Evolutionary conservation across 1,140 invertebrate genomes (phyloP).

Genomic region (Musca domestica): DNA sequence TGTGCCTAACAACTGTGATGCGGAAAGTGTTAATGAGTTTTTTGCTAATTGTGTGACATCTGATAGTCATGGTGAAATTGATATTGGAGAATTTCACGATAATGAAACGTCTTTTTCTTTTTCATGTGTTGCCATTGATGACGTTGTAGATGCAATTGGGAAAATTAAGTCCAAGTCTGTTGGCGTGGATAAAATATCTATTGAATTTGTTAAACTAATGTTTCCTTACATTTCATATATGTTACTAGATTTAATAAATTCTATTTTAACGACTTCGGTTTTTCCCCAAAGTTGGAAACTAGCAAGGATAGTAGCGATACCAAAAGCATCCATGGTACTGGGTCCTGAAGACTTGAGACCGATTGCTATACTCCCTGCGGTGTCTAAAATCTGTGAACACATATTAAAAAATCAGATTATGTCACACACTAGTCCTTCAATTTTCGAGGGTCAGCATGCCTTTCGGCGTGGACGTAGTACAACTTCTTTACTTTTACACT

Average conservation of each 20-base stretch:
- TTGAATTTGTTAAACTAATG: not conserved
- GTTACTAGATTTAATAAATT: not conserved
- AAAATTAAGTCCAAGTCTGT: not conserved
- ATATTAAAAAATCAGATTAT: not conserved
- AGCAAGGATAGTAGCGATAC: not conserved
- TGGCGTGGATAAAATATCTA: not conserved
- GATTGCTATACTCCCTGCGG: not conserved
- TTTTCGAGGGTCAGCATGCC: too few species aligned
- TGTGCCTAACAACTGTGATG: not conserved
- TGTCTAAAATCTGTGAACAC: not conserved
- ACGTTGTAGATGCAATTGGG: not conserved
- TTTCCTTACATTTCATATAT: not conserved
- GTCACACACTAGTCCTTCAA: too few species aligned
- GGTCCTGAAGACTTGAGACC: not conserved
- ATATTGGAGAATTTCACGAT: not conserved
- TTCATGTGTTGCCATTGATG: not conserved
- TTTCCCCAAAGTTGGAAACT: not conserved
- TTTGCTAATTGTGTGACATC: not conserved
- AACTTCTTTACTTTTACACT: too few species aligned
- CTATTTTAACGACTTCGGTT: not conserved
- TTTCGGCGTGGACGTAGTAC: too few species aligned
- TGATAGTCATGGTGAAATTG: not conserved
- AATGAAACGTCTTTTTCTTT: not conserved
- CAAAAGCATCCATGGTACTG: not conserved
- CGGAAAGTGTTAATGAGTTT: not conserved